Evolutionary conservation across 2,113 vertebrate genomes (phyloP).

Genomic region (Apeltes quadracus): DNA sequence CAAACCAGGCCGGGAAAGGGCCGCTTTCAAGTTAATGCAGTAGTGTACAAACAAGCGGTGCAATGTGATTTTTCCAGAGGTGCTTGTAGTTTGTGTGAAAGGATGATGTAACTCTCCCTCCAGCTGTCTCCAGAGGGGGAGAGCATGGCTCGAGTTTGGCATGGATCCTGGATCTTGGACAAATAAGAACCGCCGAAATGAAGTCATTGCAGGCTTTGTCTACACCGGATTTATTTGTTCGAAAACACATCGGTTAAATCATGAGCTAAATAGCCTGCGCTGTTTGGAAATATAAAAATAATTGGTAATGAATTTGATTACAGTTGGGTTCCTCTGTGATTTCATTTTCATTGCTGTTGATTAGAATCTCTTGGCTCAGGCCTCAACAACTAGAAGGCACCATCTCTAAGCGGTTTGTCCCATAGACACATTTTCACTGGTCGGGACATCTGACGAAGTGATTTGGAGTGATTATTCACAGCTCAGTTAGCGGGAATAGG

Average conservation of each 20-base stretch:
- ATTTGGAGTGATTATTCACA: too few species aligned
- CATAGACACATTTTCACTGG: not conserved
- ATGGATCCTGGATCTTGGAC: not conserved
- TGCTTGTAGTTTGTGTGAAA: slow-evolving; percentile 12
- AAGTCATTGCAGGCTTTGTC: not conserved
- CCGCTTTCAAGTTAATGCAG: not conserved
- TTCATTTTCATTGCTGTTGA: not conserved
- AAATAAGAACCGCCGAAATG: not conserved
- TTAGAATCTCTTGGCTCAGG: not conserved
- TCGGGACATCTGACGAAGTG: not conserved
- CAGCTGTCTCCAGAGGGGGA: not conserved
- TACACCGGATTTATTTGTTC: not conserved
- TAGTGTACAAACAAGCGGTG: too few species aligned
- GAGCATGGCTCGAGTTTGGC: slow-evolving; percentile 6
- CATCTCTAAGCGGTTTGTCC: slow-evolving; percentile 5
- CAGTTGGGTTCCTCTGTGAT: not conserved
- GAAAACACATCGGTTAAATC: not conserved
- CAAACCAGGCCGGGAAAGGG: not conserved
- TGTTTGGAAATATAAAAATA: not conserved
- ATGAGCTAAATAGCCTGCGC: not conserved
- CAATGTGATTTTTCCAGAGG: not conserved
- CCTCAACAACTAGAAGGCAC: not conserved
- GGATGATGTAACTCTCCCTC: not conserved
- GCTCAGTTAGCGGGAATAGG: not conserved
- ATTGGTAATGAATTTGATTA: not conserved